Evolutionary conservation across 2,888 invertebrate genomes (phyloP), one percentile per base, ranked within the genome.

Genomic region (Gymnosoma rotundatum): DNA sequence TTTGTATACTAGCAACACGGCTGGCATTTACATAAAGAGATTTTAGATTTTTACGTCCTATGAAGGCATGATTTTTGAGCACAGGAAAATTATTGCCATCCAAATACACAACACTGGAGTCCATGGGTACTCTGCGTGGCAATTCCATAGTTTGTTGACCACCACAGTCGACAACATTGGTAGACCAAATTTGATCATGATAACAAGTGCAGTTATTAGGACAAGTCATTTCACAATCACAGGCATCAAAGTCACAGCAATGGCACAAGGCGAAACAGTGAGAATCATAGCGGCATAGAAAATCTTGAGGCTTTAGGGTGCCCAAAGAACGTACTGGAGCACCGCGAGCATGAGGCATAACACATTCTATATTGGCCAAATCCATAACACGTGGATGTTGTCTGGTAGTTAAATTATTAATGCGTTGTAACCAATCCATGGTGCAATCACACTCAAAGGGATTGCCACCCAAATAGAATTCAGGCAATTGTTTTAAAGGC

Each of bases 201-300:
- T 97, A 98, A 92, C 98, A 98, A 87, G 96, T 96, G 93, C 98
- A 98, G 88, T 97, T 97, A 88, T 95, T 94, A 58, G 98, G 98
- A 90, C 98, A 98, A 83, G 97, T 97, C 97, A 98, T 98, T 93
- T 98, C 97, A 93, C 98, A 98, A 93, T 98, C 98, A 92, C 98
- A 98, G 83, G 97, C 97, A 91, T 98, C 98, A 90, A 97, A 98
- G 91, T 98, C 98, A 92, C 98, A 98, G 93, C 98, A 98, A 91
- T 98, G 97, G 92, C 98, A 98, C 83, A 98, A 93, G 10, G 98
- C 97, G 93, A 98, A 98, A 93, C 98, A 98, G 92, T 98, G 97
- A 81, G 96, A 96, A 91, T 97, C 96, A 93, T 98, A 98, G 89
- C 95, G 95, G 93, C 98, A 98, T 89, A 98, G 94, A 93, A 98